These are phyloP conservation scores for Hypolimnas misippus DNA, from an alignment of 2,888 invertebrate species.

Conservation along the genomic window DNA sequence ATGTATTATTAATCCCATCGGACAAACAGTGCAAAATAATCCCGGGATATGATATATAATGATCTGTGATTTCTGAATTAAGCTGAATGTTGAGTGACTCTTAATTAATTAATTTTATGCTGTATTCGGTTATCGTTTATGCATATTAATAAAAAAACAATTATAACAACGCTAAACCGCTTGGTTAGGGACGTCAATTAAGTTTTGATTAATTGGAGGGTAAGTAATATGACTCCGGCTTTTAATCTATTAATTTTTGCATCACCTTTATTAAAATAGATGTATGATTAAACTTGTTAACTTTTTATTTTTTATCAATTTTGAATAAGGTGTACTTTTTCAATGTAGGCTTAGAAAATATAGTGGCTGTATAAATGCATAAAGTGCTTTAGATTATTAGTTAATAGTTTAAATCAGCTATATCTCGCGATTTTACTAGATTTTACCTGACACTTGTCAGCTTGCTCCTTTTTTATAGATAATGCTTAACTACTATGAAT, in stretches of 20 bases:
- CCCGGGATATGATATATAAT: slow-evolving; percentile 11
- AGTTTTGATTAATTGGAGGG: neutral
- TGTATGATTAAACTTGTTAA: neutral
- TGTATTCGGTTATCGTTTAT: neutral
- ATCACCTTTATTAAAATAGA: neutral
- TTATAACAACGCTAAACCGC: neutral
- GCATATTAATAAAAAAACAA: neutral
- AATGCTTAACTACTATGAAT: too few species aligned
- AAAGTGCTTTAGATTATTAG: too few species aligned
- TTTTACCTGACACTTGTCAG: too few species aligned
- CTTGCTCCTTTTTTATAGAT: too few species aligned
- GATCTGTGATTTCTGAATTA: slow-evolving; percentile 12
- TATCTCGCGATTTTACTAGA: too few species aligned
- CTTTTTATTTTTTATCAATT: neutral
- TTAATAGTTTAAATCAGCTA: too few species aligned
- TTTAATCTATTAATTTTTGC: neutral
- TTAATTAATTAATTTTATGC: slow-evolving; percentile 1
- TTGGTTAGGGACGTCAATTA: neutral
- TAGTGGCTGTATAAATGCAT: too few species aligned
- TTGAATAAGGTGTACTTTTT: too few species aligned
- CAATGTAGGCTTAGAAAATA: too few species aligned
- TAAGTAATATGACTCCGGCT: neutral
- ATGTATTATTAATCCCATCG: slow-evolving; percentile 3
- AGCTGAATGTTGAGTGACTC: neutral
- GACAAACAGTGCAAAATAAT: slow-evolving; percentile 10